Conservation (phyloP, 1,140 invertebrate genomes). For the Hycleus cichorii region DNA sequence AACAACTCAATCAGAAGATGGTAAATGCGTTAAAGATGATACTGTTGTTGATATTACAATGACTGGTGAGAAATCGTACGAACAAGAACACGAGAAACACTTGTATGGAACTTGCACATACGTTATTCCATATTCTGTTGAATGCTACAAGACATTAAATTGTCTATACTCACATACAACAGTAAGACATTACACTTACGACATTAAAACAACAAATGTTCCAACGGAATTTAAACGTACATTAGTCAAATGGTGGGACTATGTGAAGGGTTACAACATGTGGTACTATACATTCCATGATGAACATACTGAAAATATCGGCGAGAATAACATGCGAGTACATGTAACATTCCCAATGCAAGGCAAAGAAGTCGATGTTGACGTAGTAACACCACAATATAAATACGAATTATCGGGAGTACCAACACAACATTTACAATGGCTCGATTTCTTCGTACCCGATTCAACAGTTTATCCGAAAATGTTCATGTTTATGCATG, state of each 20-base stretch:
- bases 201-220: slow-evolving; percentile 22
- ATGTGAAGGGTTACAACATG: slow-evolving; percentile 7
- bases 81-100: slow-evolving; percentile 20
- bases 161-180: slow-evolving; percentile 19
- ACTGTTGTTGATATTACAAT: slow-evolving; percentile 21
- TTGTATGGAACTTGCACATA: slow-evolving; percentile 18
- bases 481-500: slow-evolving; percentile 8
- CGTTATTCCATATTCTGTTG: slow-evolving; percentile 6
- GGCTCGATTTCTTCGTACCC: slow-evolving; percentile 1
- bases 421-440: background rate
- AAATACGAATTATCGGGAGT: slow-evolving; percentile 13
- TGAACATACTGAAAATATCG: slow-evolving; percentile 10
- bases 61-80: slow-evolving; percentile 17
- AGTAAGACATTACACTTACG: slow-evolving; percentile 23
- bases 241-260: background rate
- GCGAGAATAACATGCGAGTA: slow-evolving; percentile 6
- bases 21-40: slow-evolving; percentile 27
- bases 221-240: slow-evolving; percentile 18
- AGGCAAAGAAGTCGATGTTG: slow-evolving; percentile 10
- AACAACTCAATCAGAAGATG: slow-evolving; percentile 33
- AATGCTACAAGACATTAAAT: slow-evolving; percentile 6
- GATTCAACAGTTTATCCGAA: slow-evolving; percentile 9
- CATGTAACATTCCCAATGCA: slow-evolving; percentile 8
- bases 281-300: background rate
- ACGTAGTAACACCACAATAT: slow-evolving; percentile 15